Percentiles rank a stretch among this genome's conserved stretches.
phyloP scores from a whole-genome alignment of 2,797 vertebrate genomes.

The Schizothorax lantsangensis region DNA sequence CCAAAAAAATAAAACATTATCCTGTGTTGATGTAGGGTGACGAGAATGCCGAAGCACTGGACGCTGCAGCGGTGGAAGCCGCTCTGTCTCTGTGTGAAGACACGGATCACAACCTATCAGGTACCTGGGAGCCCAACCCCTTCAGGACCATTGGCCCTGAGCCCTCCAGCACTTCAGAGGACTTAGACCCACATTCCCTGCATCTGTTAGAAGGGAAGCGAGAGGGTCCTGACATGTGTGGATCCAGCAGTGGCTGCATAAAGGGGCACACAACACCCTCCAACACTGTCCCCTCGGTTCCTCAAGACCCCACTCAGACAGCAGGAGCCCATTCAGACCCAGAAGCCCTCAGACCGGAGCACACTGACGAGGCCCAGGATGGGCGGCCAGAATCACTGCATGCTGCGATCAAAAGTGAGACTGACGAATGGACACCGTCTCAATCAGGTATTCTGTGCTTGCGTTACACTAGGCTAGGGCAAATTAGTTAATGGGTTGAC shows the following conservation, averaged over 20 bases:
- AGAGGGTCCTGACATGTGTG: constrained; percentile 60
- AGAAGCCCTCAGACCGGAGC: constrained; percentile 51
- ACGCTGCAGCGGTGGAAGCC: constrained; percentile 94
- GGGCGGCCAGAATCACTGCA: constrained; percentile 61
- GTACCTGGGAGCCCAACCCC: constrained; percentile 86
- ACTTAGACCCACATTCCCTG: constrained; percentile 52
- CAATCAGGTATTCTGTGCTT: constrained; percentile 66
- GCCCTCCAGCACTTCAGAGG: constrained; percentile 66
- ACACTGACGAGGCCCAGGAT: constrained; percentile 50
- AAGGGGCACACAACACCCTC: constrained; percentile 62
- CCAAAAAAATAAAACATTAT: background rate
- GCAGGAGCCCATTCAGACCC: constrained; percentile 58
- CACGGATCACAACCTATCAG: constrained; percentile 85
- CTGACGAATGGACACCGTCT: constrained; percentile 68
- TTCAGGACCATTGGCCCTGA: constrained; percentile 82
- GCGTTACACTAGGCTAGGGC: background rate
- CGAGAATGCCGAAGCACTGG: constrained; percentile 90
- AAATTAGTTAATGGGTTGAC: background rate
- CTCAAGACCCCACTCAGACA: constrained; percentile 57
- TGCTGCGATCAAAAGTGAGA: constrained; percentile 65
- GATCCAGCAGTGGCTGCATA: constrained; percentile 62
- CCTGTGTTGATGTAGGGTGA: constrained; percentile 79
- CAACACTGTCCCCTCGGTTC: constrained; percentile 55
- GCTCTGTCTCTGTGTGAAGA: constrained; percentile 95
- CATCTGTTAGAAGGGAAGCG: constrained; percentile 64